Evolutionary conservation across 2,888 invertebrate genomes (phyloP), one percentile per base, ranked within the genome.

Genomic region (Apotomis turbidana): DNA sequence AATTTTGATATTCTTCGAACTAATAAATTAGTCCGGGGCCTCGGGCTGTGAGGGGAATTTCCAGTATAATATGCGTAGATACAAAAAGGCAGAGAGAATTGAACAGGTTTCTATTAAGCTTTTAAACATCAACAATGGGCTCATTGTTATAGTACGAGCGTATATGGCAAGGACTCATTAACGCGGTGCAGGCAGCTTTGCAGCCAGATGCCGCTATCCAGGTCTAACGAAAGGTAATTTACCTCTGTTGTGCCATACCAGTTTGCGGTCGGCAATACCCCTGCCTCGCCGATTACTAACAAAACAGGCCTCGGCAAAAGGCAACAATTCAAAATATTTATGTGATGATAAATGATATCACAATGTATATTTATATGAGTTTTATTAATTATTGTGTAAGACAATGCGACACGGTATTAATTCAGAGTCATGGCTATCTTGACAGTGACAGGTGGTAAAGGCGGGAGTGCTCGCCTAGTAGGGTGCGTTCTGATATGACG

Each of bases 151-250:
- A 57, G 57, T 81, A 81, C 78, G 83, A 81, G 79, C 87, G 82
- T 87, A 88, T 86, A 85, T 87, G 88, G 86, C 68, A 80, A 80
- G 80, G 78, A 82, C 83, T 86, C 86, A 88, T 88, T 89, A 88
- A 83, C 86, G 83, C 82, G 78, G 80, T 78, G 78, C 80, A 78
- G 61, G 80, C 82, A 79, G 80, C 78, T 79, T 76, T 79, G 76
- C 81, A 78, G 78, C 85, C 84, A 84, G 85, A 83, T 83, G 83
- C 82, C 82, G 81, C 86, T 85, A 88, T 88, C 87, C 89, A 87
- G 88, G 89, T 89, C 87, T 87, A 87, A 83, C 87, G 82, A 82
- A 87, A 86, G 87, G 87, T 85, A 88, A 90, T 90, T 89, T 85
- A 85, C 81, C 86, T 85, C 61, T 71, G 71, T 61, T 71, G 67